Evolutionary conservation across 2,797 vertebrate species (phyloP), one percentile per base, ranked within the genome.

Genomic region (Crenuchus spilurus): DNA sequence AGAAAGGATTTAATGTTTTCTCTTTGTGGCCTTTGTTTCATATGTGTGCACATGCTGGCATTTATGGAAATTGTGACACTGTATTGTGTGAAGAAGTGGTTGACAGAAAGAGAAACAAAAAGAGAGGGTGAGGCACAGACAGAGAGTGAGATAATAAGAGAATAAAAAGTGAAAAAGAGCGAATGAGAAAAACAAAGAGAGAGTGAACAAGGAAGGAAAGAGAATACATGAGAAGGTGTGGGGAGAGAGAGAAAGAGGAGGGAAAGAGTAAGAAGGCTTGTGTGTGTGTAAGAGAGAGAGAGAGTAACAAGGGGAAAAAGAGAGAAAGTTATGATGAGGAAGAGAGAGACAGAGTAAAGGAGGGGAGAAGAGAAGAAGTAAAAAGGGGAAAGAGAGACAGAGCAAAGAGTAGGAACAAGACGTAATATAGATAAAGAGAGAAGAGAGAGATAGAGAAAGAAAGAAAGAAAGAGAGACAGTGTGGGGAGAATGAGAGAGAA

Each of bases 221-320:
- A 35, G 33, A 35, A 35, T 4, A 35, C 3, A 3, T 35, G 33
- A 35, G 33, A 35, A 8, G 3, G 33, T 3, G 33, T 35, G 33
- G 33, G 8, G 33, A 3, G 8, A 35, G 33, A 35, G 33, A 35
- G 8, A 35, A 35, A 78, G 5, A 35, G 57, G 3, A 42, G 18
- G 68, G 8, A 60, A n/a, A n/a, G n/a, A n/a, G n/a, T n/a, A n/a
- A n/a, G n/a, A n/a, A n/a, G n/a, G n/a, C n/a, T n/a, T n/a, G n/a
- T n/a, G n/a, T 35, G 22, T 24, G 60, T 67, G 49, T 49, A 33
- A 78, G 13, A 11, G 60, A 78, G 72, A 83, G 82, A 3, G 33
- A 35, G 33, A 35, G 33, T 35, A 8, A 35, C 62, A 8, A 8
- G 33, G 33, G 8, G 33, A 8, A 8, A 35, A 8, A 8, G 33